Evolutionary conservation across 1,140 invertebrate species (phyloP).

Genomic region (Drosophila busckii): DNA sequence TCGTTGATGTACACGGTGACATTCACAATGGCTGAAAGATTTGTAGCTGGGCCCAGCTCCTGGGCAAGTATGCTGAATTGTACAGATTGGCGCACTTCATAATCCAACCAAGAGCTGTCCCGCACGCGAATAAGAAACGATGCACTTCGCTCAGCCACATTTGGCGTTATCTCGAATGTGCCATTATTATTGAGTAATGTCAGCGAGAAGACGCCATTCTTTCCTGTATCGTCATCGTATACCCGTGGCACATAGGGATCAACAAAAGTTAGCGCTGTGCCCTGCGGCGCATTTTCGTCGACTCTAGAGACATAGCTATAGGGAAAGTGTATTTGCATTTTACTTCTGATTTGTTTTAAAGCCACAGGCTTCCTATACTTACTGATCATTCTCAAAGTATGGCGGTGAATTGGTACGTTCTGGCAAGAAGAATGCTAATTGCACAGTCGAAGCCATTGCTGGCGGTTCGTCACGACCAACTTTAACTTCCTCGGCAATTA

Average conservation of each 20-base stretch:
- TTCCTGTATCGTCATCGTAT: conserved; percentile 87
- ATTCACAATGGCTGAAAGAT: conserved; percentile 85
- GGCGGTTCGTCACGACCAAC: conserved; percentile 84
- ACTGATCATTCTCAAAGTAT: conserved; percentile 89
- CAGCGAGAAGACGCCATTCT: conserved; percentile 91
- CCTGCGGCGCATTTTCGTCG: conserved; percentile 90
- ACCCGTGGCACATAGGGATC: conserved; percentile 86
- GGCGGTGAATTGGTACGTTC: conserved; percentile 86
- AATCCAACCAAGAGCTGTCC: conserved; percentile 90
- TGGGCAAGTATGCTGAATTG: conserved; percentile 88
- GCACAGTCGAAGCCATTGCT: conserved; percentile 87
- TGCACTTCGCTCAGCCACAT: conserved; percentile 89
- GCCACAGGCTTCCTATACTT: conserved; percentile 66
- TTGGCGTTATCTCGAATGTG: conserved; percentile 92
- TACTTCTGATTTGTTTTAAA: conserved; percentile 12
- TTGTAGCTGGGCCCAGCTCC: conserved; percentile 87
- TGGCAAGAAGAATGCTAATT: conserved; percentile 88
- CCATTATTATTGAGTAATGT: conserved; percentile 89
- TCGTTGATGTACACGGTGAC: conserved; percentile 91
- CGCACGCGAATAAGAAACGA: conserved; percentile 91
- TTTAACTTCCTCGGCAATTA: conserved; percentile 91
- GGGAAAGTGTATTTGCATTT: conserved; percentile 23
- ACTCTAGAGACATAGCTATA: conserved; percentile 86
- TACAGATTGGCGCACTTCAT: conserved; percentile 86
- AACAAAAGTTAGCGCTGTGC: conserved; percentile 85